Evolutionary conservation across 2,888 invertebrate genomes (phyloP).

Genomic region (Cheilosia scutellata): DNA sequence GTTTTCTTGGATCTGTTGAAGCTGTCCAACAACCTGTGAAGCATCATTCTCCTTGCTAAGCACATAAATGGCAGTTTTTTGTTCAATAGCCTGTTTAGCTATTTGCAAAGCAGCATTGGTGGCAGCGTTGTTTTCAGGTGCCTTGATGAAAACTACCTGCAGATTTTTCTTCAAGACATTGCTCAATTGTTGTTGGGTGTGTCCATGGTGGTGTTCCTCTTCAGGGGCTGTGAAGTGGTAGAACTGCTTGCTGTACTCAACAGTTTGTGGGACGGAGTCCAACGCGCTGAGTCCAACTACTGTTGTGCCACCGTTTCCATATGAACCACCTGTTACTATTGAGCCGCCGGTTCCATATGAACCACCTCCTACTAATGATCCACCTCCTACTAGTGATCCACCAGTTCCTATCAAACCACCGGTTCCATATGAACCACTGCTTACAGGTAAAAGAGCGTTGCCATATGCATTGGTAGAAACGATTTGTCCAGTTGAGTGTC

Average conservation of each 20-base stretch:
- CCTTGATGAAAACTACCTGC: constrained; percentile 82
- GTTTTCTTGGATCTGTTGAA: constrained; percentile 75
- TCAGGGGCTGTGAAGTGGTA: constrained; percentile 80
- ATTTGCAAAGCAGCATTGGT: constrained; percentile 81
- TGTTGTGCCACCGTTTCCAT: constrained; percentile 22
- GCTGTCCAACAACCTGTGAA: constrained; percentile 79
- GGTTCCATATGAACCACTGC: background rate
- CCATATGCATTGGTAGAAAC: background rate
- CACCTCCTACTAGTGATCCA: constrained; percentile 5
- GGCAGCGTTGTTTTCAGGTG: constrained; percentile 81
- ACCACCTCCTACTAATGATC: background rate
- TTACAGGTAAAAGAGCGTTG: background rate
- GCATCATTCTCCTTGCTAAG: constrained; percentile 81
- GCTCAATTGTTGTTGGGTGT: constrained; percentile 61
- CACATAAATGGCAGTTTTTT: constrained; percentile 83
- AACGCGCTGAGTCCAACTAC: constrained; percentile 58
- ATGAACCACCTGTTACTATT: background rate
- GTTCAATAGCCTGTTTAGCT: constrained; percentile 81
- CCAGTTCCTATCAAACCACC: background rate
- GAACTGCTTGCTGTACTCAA: constrained; percentile 78
- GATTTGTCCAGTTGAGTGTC: background rate
- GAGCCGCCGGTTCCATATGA: background rate
- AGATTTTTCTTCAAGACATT: constrained; percentile 79
- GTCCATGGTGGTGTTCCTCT: constrained; percentile 76
- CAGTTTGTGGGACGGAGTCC: constrained; percentile 49